Conservation (phyloP, 2,888 invertebrate genomes). For the Drosophila anomelani region DNA sequence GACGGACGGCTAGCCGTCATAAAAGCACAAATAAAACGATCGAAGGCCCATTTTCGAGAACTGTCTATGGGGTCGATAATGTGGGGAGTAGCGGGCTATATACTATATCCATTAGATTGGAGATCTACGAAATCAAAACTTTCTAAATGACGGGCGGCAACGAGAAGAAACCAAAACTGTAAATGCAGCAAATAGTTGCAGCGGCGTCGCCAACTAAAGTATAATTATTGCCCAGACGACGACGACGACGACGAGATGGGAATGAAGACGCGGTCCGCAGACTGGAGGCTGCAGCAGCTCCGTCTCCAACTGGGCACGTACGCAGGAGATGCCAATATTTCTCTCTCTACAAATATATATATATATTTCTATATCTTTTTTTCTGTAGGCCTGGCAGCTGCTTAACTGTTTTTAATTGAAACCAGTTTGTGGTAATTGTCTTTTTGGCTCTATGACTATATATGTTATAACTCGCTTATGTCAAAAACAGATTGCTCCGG, state of each 20-base stretch:
- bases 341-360: constrained; percentile 37
- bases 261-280: constrained; percentile 51
- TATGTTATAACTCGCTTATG: constrained; percentile 70
- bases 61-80: constrained; percentile 28
- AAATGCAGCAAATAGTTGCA: constrained; percentile 70
- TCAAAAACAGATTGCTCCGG: constrained; percentile 71
- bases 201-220: constrained; percentile 76
- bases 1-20: constrained; percentile 22
- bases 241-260: constrained; percentile 38
- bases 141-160: constrained; percentile 63
- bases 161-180: constrained; percentile 58
- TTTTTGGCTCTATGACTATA: constrained; percentile 61
- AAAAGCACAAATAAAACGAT: constrained; percentile 26
- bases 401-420: constrained; percentile 78
- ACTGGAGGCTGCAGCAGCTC: neutral
- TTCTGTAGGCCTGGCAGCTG: constrained; percentile 35
- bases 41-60: constrained; percentile 37
- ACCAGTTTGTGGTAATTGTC: constrained; percentile 77
- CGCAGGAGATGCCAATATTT: constrained; percentile 53
- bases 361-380: constrained; percentile 12
- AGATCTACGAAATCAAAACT: constrained; percentile 54
- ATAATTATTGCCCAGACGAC: constrained; percentile 72
- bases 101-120: constrained; percentile 33
- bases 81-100: constrained; percentile 36
- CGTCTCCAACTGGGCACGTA: constrained; percentile 45